Base-by-base conservation (phyloP, 64 coral and sea anemone species). In the Montipora foliosa region DNA sequence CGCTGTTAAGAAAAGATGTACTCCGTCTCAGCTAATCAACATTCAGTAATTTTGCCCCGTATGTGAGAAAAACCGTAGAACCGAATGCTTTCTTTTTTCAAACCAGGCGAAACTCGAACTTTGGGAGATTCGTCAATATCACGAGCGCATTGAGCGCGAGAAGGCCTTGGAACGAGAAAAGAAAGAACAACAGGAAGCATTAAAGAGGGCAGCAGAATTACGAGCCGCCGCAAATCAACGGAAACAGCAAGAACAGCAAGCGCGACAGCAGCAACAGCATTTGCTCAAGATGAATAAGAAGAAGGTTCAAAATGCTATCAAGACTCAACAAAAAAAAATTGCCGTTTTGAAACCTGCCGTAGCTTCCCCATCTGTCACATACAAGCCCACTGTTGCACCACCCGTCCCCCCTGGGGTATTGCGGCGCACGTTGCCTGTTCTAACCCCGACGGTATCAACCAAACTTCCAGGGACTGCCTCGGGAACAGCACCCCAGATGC, bases 121-220 rank as follows among this genome's bases (percentile, higher is more conserved):
- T 19, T 99, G 98, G 98, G 98, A 99, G 92, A 92, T 99, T 29
- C 98, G 98, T 47, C 98, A 99, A 72, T 99, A 96, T 77, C 87
- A 96, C 78, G 98, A 99, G 77, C 95, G 95, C 5, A 91, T 94
- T 44, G 98, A 99, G 69, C 88, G 98, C 47, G 98, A 99, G 73
- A 88, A 77, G 72, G 95, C 98, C 25, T 55, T 99, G 62, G 89
- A 92, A 78, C 92, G 95, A 92, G 98, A 99, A 68, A 99, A 99
- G 92, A 94, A 85, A 53, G 49, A 96, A 21, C 98, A 99, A 47
- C 92, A 96, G 82, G 98, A 99, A 71, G 95, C 92, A 6, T 61
- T 93, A 44, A 92, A 87, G 29, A 83, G 92, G 49, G 92, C 95
- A n/a, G 95, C 92, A 25, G 98, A 99, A 92, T 68, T 96, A 47